These are phyloP conservation scores for Phenganax stokvisi DNA, from an alignment of 92 coral and sea anemone genomes.

Conservation along the genomic window DNA sequence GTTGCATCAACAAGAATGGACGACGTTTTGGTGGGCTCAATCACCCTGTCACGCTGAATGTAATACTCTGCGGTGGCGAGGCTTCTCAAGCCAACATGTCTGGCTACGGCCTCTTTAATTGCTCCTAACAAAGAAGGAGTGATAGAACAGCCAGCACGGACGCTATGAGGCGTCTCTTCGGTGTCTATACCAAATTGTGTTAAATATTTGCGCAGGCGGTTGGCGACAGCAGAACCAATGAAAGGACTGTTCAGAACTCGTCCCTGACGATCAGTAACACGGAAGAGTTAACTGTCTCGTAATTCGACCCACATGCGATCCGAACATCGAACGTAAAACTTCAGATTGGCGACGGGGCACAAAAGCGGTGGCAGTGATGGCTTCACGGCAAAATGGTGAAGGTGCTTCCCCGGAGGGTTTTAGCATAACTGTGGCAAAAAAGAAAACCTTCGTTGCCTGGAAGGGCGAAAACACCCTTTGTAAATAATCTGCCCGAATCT, in stretches of 20 bases:
- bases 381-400: constrained; percentile 40
- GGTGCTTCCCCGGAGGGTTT: constrained; percentile 48
- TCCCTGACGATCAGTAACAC: constrained; percentile 40
- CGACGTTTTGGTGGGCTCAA: too few species aligned
- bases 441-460: constrained; percentile 33
- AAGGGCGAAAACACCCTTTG: constrained; percentile 25
- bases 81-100: constrained; percentile 35
- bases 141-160: constrained; percentile 47
- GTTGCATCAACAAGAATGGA: too few species aligned
- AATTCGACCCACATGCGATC: constrained; percentile 46
- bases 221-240: constrained; percentile 45
- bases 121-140: constrained; percentile 41
- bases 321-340: constrained; percentile 38
- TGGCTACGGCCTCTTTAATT: constrained; percentile 27
- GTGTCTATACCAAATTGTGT: constrained; percentile 30
- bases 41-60: background rate
- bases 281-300: constrained; percentile 48
- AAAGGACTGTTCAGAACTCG: constrained; percentile 37
- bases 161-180: constrained; percentile 54
- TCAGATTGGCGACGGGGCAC: constrained; percentile 49
- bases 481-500: constrained; percentile 38
- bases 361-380: constrained; percentile 6
- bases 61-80: background rate
- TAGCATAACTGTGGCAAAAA: constrained; percentile 47
- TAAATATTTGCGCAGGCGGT: constrained; percentile 38